Percentiles rank a stretch among this genome's conserved stretches.
These are phyloP conservation scores for Clistopyga incitator DNA, from an alignment of 2,888 invertebrate genomes.

Conservation along the genomic window DNA sequence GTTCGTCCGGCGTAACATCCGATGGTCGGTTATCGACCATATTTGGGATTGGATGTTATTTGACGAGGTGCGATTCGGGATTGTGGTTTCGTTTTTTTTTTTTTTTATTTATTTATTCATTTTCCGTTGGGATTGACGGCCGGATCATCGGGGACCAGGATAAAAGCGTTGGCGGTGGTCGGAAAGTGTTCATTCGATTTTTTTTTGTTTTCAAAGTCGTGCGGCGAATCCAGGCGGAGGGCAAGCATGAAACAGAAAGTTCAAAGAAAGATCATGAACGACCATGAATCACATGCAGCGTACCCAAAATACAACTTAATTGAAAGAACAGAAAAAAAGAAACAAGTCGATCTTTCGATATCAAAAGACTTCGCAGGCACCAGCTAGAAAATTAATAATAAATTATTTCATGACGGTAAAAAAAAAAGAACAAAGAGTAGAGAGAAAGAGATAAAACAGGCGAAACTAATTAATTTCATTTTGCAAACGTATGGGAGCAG, in stretches of 20 bases:
- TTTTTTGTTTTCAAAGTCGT: slow-evolving; percentile 83
- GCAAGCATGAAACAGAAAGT: slow-evolving; percentile 85
- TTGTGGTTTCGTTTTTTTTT: too few relatives aligned
- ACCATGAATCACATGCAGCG: slow-evolving; percentile 76
- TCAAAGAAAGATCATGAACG: slow-evolving; percentile 83
- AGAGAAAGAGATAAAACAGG: slow-evolving; percentile 26
- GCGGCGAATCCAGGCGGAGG: slow-evolving; percentile 82
- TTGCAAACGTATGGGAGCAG: slow-evolving; percentile 43
- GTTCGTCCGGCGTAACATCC: slow-evolving; percentile 49
- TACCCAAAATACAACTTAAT: slow-evolving; percentile 55
- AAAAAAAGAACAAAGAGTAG: too few relatives aligned
- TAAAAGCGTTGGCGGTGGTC: slow-evolving; percentile 75
- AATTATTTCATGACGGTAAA: slow-evolving; percentile 45
- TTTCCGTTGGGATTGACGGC: slow-evolving; percentile 49
- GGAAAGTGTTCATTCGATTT: slow-evolving; percentile 75
- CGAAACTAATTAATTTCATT: slow-evolving; percentile 23
- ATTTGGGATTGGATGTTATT: slow-evolving; percentile 59
- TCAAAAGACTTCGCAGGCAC: slow-evolving; percentile 29
- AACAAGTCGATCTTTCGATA: slow-evolving; percentile 43
- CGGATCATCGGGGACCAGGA: slow-evolving; percentile 68
- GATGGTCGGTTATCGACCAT: slow-evolving; percentile 61
- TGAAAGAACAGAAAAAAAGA: slow-evolving; percentile 33
- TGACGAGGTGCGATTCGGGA: slow-evolving; percentile 54
- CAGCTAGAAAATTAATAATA: slow-evolving; percentile 47
- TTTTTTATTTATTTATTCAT: slow-evolving; percentile 44